Percentiles rank a stretch among this genome's conserved stretches.
These are phyloP conservation scores for Babylonia areolata DNA, from an alignment of 1,140 invertebrate genomes.

Conservation along the genomic window DNA sequence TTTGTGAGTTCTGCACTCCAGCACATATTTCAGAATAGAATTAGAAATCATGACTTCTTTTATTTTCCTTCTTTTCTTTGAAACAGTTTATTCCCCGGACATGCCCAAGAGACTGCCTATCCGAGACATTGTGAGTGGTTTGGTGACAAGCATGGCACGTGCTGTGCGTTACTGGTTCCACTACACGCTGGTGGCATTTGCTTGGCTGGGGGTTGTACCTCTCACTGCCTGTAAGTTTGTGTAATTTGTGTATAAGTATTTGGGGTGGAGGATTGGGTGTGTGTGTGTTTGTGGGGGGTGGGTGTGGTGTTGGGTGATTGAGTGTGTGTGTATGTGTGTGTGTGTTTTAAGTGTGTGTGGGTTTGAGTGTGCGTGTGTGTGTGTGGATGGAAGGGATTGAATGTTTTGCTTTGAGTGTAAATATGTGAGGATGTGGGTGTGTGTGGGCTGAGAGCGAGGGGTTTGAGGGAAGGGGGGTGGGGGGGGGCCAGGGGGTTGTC, in stretches of 20 bases:
- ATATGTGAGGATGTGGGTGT: too few species aligned
- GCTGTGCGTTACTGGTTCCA: constrained; percentile 97
- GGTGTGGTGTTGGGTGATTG: neutral
- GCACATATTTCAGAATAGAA: too few species aligned
- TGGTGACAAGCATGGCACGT: constrained; percentile 91
- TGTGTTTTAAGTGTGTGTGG: neutral
- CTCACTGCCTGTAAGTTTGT: constrained; percentile 89
- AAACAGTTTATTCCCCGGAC: constrained; percentile 94
- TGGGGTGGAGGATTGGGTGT: neutral
- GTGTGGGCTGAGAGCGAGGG: too few species aligned
- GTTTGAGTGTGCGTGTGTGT: neutral
- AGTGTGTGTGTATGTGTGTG: neutral
- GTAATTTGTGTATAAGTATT: neutral
- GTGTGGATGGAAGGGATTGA: neutral
- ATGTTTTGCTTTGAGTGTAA: too few species aligned
- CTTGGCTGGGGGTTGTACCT: constrained; percentile 99
- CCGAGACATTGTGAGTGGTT: constrained; percentile 90
- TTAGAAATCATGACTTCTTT: neutral
- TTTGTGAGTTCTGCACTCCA: too few species aligned
- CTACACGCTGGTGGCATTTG: constrained; percentile 94
- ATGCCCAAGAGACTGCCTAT: constrained; percentile 98
- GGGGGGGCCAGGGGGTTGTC: too few species aligned
- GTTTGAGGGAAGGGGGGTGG: neutral
- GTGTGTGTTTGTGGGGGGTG: neutral
- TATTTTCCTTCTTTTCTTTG: constrained; percentile 32